Conservation (phyloP, 2,888 invertebrate species). For the Leptarthrus brevirostris region DNA sequence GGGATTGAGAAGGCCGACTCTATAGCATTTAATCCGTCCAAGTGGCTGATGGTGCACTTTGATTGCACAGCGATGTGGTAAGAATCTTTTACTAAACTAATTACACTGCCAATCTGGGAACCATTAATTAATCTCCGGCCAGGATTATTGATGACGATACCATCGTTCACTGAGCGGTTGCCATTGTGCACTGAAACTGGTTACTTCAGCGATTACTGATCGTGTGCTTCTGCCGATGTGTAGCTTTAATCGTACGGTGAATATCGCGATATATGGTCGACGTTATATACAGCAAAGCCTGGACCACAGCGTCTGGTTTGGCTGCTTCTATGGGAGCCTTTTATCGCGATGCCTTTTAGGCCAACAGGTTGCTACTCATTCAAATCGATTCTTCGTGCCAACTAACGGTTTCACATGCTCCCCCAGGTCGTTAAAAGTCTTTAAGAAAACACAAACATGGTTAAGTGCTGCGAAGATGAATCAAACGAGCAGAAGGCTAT, state of each 20-base stretch:
- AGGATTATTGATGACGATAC: conserved; percentile 43
- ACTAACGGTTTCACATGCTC: conserved; percentile 37
- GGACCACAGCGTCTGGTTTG: neutral
- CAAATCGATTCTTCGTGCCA: conserved; percentile 26
- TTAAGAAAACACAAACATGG: conserved; percentile 1
- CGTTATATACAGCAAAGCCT: neutral
- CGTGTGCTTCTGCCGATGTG: conserved; percentile 2
- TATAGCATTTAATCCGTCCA: conserved; percentile 97
- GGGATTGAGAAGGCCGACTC: conserved; percentile 95
- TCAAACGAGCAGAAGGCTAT: neutral
- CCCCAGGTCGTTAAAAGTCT: conserved; percentile 15
- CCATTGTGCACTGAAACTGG: neutral
- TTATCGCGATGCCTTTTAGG: conserved; percentile 35
- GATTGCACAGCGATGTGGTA: conserved; percentile 99
- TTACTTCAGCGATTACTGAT: neutral
- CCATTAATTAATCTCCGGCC: conserved; percentile 43
- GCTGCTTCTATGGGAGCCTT: neutral
- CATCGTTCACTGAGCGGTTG: neutral
- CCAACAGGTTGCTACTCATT: conserved; percentile 42
- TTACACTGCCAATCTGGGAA: conserved; percentile 17
- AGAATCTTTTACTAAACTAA: conserved; percentile 58
- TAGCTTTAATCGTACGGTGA: conserved; percentile 2
- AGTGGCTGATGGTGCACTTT: conserved; percentile 99
- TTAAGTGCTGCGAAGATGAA: neutral
- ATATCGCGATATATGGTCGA: conserved; percentile 12